These are phyloP conservation scores for Cotesia typhae DNA, from an alignment of 1,140 invertebrate species.

Conservation along the genomic window DNA sequence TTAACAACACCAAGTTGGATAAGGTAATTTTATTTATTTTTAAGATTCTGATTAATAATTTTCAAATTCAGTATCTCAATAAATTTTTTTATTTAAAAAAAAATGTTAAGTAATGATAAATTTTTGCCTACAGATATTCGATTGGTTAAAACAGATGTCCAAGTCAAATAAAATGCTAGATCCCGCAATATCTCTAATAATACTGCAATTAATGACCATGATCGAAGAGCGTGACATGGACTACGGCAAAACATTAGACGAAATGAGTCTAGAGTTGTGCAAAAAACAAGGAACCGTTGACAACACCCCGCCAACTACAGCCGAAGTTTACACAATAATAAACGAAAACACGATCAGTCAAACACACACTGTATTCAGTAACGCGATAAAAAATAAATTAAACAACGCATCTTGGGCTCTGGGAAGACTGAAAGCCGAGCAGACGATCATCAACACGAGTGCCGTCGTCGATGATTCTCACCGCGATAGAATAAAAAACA, in stretches of 20 bases:
- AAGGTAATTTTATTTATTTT: slow-evolving; percentile 37
- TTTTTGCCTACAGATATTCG: slow-evolving; percentile 36
- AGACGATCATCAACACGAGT: slow-evolving; percentile 48
- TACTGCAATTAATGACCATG: slow-evolving; percentile 52
- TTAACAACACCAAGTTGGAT: slow-evolving; percentile 45
- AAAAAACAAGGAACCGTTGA: slow-evolving; percentile 56
- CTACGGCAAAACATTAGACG: slow-evolving; percentile 54
- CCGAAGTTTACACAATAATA: slow-evolving; percentile 56
- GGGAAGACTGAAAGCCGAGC: slow-evolving; percentile 61
- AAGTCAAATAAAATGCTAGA: slow-evolving; percentile 48
- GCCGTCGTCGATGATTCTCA: slow-evolving; percentile 53
- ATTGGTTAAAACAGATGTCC: slow-evolving; percentile 59
- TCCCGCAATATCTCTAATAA: slow-evolving; percentile 43
- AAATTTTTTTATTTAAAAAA: too few relatives aligned
- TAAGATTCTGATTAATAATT: too few relatives aligned
- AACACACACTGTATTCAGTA: slow-evolving; percentile 57
- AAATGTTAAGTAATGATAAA: too few relatives aligned
- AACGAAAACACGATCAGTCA: slow-evolving; percentile 52
- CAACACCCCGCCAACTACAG: slow-evolving; percentile 43
- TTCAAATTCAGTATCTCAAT: too few relatives aligned
- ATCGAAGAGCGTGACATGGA: slow-evolving; percentile 54
- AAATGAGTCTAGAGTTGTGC: slow-evolving; percentile 57
- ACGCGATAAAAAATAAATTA: slow-evolving; percentile 59
- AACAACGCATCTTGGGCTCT: slow-evolving; percentile 63
- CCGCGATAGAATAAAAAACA: slow-evolving; percentile 57